Evolutionary conservation across 2,888 invertebrate species (phyloP), one percentile per base, ranked within the genome.

Genomic region (Cephus spinipes): DNA sequence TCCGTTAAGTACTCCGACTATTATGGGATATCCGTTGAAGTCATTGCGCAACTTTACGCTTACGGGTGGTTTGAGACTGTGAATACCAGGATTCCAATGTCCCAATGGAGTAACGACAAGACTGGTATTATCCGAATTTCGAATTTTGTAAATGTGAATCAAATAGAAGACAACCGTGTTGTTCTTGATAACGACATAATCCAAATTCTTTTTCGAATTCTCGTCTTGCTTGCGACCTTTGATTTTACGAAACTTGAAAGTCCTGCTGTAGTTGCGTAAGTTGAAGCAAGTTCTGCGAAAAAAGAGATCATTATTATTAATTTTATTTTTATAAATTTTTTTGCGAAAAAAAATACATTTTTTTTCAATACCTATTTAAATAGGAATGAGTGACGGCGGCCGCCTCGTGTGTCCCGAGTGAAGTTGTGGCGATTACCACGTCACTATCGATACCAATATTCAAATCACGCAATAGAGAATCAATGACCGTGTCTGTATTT

Each of bases 1-100:
- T 23, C 92, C 90, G 4, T 90, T 91, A 35, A 90, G 83, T 33
- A 91, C 82, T 3, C 94, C 94, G 68, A 94, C 92, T 35, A 92
- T 87, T 4, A 91, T 85, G 23, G 90, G 86, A 32, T 85, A 82
- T 4, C 89, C 88, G 32, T 84, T 84, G 71, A 91, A 89, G 76
- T 91, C 89, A 40, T 85, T 88, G 55, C 91, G 82, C 68, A 89
- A 74, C 69, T 91, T 90, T 9, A 85, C 83, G 69, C 82, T 86
- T 1, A 86, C 81, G 4, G 90, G 90, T 76, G 77, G 79, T 23
- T 82, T 85, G 2, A 89, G 73, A 31, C 81, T 79, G 55, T 82
- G 81, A 9, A 83, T 80, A 1, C 86, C 86, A 4, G 90, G 89
- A 76, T 85, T 87, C 91, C 91, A 91, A 0, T 84, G 85, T 11